Base-by-base conservation (phyloP, 2,888 invertebrate genomes). In the Tenthredo amoena region DNA sequence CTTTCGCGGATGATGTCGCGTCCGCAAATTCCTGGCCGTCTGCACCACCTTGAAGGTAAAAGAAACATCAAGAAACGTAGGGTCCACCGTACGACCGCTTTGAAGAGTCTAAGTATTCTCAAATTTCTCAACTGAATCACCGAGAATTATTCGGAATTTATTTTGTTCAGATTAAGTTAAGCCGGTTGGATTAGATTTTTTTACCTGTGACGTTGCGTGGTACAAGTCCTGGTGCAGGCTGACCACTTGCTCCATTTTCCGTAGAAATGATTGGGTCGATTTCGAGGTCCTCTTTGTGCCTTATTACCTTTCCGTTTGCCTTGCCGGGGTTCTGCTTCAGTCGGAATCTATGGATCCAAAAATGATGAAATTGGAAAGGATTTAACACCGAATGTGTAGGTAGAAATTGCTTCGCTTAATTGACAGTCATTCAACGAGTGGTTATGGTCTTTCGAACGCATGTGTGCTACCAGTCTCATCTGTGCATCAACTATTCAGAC, bases 191-290 rank as follows among this genome's bases (percentile, higher is more conserved):
- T 50, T 12, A 31, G 15, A 68, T 18, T 74, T 89, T 89, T 91
- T 91, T 92, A 96, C 97, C 96, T 96, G 91, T 95, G 95, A 88
- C 99, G 95, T 58, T 96, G 95, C 2, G 98, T 98, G 26, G 96
- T 96, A 92, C 99, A 99, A 88, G 96, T 95, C 87, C 95, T 94
- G 0, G 97, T 96, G 91, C 98, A 99, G 15, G 96, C 94, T 0
- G 96, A 96, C 98, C 98, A 99, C 47, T 96, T 94, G 62, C 96
- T 96, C 98, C 98, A 99, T 88, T 95, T 95, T 0, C 96, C 96
- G 91, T 96, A 97, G 18, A 96, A 94, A 43, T 95, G 94, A 43
- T 88, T 89, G 68, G 89, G 87, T 86, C 90, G 91, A 84, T 91
- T 91, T 79, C 90, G 88, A 86, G 87, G 85, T 86, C 89, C 89